Conservation (phyloP, 2,113 vertebrate genomes). For the Seriola dumerili region DNA sequence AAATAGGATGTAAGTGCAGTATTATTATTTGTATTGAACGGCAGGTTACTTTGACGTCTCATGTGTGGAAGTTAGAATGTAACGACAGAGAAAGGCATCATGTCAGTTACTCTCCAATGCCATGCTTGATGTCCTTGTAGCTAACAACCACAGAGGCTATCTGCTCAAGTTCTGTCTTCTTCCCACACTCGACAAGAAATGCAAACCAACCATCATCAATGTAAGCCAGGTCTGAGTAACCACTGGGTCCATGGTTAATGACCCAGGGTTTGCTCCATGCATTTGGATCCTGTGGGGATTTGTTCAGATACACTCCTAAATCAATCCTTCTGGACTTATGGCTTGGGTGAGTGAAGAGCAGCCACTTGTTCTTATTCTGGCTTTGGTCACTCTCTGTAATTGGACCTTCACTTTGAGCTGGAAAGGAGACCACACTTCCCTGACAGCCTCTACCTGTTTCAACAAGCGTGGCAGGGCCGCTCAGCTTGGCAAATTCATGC, state of each 20-base stretch:
- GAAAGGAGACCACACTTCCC: neutral
- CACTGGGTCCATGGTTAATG: neutral
- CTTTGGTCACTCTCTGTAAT: neutral
- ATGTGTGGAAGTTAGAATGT: no score
- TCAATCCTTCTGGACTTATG: fast-evolving
- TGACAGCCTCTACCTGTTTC: neutral
- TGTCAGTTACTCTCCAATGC: no score
- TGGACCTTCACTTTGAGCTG: neutral
- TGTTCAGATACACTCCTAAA: conserved; percentile 36
- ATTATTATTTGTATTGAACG: no score
- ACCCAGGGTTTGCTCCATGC: conserved; percentile 21
- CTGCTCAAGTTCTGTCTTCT: neutral
- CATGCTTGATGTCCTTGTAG: neutral
- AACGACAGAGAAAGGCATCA: no score
- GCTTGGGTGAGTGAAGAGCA: conserved; percentile 23
- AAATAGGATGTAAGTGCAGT: no score
- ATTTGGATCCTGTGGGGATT: fast-evolving
- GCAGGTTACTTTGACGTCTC: no score
- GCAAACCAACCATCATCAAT: neutral
- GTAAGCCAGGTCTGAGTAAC: neutral
- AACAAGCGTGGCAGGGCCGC: neutral
- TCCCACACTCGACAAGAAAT: neutral
- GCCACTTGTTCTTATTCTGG: conserved; percentile 20
- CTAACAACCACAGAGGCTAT: neutral
- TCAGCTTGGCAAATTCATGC: neutral